Conservation (phyloP, 2,888 invertebrate species). For the Rugalucina vietnamica region DNA sequence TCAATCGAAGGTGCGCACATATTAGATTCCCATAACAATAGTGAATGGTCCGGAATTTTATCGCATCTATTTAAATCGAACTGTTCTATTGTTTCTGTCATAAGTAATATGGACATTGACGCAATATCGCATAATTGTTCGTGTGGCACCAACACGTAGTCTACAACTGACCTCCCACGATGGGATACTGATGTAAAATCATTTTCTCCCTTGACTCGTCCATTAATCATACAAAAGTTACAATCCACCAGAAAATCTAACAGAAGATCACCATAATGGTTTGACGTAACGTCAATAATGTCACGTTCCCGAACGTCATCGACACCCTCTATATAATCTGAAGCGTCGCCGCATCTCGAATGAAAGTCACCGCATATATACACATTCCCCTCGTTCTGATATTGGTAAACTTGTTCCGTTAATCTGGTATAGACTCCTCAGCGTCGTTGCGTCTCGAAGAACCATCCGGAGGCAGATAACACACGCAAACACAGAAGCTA, state of each 20-base stretch:
- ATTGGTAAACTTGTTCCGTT: conserved; percentile 23
- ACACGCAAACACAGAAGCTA: conserved; percentile 17
- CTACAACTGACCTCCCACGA: background rate
- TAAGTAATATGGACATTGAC: conserved; percentile 8
- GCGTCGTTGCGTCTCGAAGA: conserved; percentile 18
- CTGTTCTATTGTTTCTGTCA: conserved; percentile 17
- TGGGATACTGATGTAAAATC: conserved; percentile 13
- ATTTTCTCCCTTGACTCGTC: conserved; percentile 27
- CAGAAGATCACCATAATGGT: conserved; percentile 36
- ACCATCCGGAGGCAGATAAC: conserved; percentile 25
- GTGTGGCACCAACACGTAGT: conserved; percentile 13
- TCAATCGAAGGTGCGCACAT: background rate
- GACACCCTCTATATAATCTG: conserved; percentile 36
- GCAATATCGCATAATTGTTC: background rate
- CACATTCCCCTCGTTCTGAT: conserved; percentile 27
- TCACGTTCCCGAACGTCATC: conserved; percentile 26
- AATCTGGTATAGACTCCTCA: conserved; percentile 21
- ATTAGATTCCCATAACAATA: background rate
- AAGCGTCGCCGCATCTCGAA: conserved; percentile 21
- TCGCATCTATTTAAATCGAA: conserved; percentile 20
- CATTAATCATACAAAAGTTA: conserved; percentile 32
- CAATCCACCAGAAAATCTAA: conserved; percentile 23
- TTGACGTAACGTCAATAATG: conserved; percentile 22
- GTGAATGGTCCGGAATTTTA: conserved; percentile 16
- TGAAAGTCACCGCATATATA: conserved; percentile 39